Conservation (phyloP, 2,888 invertebrate genomes). For the Galerucella nymphaeae region DNA sequence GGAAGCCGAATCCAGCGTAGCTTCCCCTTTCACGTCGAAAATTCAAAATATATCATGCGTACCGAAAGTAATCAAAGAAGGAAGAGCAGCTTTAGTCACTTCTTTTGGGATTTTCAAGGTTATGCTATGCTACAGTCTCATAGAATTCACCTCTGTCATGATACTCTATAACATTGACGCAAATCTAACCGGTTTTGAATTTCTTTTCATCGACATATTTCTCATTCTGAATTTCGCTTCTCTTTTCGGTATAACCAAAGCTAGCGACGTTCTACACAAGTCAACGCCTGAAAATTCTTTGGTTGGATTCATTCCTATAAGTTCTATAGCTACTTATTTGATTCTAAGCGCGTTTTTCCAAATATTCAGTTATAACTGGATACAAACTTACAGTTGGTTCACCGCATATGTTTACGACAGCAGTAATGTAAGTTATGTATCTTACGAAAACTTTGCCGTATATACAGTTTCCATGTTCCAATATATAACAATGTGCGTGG, state of each 20-base stretch:
- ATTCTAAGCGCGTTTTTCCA: constrained; percentile 67
- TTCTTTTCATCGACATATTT: constrained; percentile 75
- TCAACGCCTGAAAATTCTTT: constrained; percentile 70
- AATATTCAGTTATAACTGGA: constrained; percentile 64
- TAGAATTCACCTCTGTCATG: constrained; percentile 91
- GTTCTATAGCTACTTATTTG: constrained; percentile 69
- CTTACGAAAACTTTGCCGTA: constrained; percentile 73
- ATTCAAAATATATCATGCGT: constrained; percentile 88
- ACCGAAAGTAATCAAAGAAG: constrained; percentile 83
- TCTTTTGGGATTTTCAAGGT: constrained; percentile 99
- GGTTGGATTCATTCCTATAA: constrained; percentile 66
- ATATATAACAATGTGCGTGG: constrained; percentile 73
- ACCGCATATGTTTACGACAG: constrained; percentile 63
- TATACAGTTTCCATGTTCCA: constrained; percentile 74
- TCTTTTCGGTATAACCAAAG: constrained; percentile 73
- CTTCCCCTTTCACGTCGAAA: constrained; percentile 92
- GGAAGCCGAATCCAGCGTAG: constrained; percentile 92
- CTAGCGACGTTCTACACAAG: constrained; percentile 65
- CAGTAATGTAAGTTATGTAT: constrained; percentile 54
- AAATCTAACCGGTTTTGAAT: constrained; percentile 73
- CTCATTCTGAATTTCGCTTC: constrained; percentile 73
- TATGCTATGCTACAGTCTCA: constrained; percentile 95
- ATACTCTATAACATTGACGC: constrained; percentile 80
- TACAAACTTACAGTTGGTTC: constrained; percentile 70
- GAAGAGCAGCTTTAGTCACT: constrained; percentile 92